phyloP scores from a whole-genome alignment of 2,797 vertebrate species.

The Eleutherodactylus coqui region DNA sequence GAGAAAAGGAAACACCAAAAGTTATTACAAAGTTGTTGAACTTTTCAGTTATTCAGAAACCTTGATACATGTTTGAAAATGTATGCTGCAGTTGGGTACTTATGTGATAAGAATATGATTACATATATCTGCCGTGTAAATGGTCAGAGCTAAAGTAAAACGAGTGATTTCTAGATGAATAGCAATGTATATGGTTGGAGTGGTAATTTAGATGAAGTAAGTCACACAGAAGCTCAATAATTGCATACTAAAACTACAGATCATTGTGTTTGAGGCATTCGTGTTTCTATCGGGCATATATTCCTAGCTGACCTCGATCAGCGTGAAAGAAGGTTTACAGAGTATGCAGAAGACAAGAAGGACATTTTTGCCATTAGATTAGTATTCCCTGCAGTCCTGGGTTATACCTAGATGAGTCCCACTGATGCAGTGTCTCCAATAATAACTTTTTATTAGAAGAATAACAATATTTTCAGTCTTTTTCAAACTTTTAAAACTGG shows the following conservation, averaged over 20 bases:
- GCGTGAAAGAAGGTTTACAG: background rate
- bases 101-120: no score
- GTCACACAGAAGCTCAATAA: background rate
- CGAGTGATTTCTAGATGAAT: background rate
- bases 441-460: no score
- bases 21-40: no score
- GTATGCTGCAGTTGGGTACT: no score
- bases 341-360: background rate
- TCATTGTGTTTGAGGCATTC: background rate
- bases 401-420: no score
- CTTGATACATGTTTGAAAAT: no score
- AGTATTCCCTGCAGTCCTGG: background rate
- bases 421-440: background rate
- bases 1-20: no score
- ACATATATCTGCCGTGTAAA: background rate
- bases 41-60: no score
- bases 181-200: background rate
- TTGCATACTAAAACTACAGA: background rate
- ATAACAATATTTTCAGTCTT: no score
- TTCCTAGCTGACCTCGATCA: conserved; percentile 20
- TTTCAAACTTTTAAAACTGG: no score
- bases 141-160: background rate
- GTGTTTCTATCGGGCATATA: background rate
- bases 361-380: background rate
- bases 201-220: conserved; percentile 1